Base-by-base conservation (phyloP, 2,113 vertebrate species). In the Phyllopteryx taeniolatus region DNA sequence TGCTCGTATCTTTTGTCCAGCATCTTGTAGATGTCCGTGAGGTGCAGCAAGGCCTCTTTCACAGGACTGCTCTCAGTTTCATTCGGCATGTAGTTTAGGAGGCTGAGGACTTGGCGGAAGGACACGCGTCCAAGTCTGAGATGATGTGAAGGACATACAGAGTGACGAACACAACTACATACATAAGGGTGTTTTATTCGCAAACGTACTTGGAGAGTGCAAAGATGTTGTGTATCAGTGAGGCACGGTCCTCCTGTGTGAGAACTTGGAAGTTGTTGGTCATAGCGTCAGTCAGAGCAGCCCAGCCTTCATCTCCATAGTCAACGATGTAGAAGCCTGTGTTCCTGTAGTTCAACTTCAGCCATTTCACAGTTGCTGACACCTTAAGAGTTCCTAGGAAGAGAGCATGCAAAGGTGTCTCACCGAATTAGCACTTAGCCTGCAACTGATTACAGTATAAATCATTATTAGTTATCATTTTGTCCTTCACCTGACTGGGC, bases 301-400 rank as follows among this genome's bases (percentile, higher is more conserved):
- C 67, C 95, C 96, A 98, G 72, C 93, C 93, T 0, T 91, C 82
- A 0, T 91, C 76, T 63, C 85, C 90, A 51, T 99, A 98, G 76
- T 98, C 82, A 9, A 98, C 96, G 20, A 98, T 83, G 74, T 98
- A 99, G 89, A 96, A 99, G 19, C 96, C 97, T 0, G 91, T 93
- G 90, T 94, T 95, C 68, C 87, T 88, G 73, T 93, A 89, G 62
- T 99, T 99, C 83, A 98, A 88, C 89, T 99, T 99, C 79, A 98
- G 74, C 97, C 97, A 99, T 70, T 92, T 90, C 0, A 94, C 93
- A 68, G 91, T 92, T 83, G 86, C 89, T 73, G 93, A 78, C 78
- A 96, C 78, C 73, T 93, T 92, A 79, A 98, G 82, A 47, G 86
- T 80, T 68, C 14, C 96, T 98, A 81, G 68, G 79, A 77, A 76